These are phyloP conservation scores for Mionectes macconnelli DNA, from an alignment of 2,113 vertebrate species.

Conservation along the genomic window DNA sequence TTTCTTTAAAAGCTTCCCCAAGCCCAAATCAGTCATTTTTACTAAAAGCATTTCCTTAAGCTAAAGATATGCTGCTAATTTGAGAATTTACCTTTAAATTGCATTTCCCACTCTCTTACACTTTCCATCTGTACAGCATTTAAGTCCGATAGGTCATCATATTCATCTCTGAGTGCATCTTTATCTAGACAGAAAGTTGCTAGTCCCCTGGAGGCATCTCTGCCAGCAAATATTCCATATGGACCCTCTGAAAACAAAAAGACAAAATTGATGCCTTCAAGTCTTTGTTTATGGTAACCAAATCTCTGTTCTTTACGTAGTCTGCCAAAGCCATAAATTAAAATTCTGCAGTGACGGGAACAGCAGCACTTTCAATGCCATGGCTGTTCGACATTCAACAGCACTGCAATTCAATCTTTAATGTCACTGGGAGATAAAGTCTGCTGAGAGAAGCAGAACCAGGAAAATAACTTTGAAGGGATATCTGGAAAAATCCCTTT, in stretches of 20 bases:
- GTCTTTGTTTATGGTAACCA: neutral
- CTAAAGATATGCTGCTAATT: neutral
- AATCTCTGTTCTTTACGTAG: neutral
- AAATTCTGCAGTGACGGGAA: neutral
- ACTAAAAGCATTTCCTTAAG: neutral
- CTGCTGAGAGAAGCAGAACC: slow-evolving; percentile 20
- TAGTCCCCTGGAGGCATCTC: slow-evolving; percentile 95
- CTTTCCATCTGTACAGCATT: slow-evolving; percentile 99
- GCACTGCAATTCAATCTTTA: neutral
- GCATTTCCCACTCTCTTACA: slow-evolving; percentile 99
- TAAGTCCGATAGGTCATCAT: slow-evolving; percentile 97
- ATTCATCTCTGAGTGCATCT: slow-evolving; percentile 92
- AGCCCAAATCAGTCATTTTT: neutral
- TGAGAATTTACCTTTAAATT: slow-evolving; percentile 89
- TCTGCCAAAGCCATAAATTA: neutral
- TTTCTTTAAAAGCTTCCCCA: neutral
- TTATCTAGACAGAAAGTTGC: slow-evolving; percentile 98
- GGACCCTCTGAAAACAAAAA: slow-evolving; percentile 85
- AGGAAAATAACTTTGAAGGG: neutral
- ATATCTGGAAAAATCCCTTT: neutral
- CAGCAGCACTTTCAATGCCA: neutral
- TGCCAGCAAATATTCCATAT: slow-evolving; percentile 96
- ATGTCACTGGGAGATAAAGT: neutral
- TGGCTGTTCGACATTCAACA: neutral
- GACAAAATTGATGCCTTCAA: slow-evolving; percentile 39